Conservation (phyloP, 2,113 vertebrate genomes). For the Oncorhynchus clarkii region DNA sequence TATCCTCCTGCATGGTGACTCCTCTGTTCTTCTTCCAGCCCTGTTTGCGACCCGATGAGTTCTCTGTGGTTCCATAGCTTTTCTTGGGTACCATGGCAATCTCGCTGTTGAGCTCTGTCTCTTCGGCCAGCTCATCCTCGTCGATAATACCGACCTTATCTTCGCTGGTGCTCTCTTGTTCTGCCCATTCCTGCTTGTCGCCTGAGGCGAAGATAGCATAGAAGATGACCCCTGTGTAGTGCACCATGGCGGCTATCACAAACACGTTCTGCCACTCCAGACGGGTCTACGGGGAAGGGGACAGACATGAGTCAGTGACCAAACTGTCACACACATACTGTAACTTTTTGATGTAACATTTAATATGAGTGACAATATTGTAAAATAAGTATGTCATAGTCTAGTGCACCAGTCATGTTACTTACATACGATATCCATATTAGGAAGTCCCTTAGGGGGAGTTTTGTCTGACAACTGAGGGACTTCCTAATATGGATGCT, state of each 20-base stretch:
- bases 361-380: background rate
- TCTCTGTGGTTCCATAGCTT: conserved; percentile 84
- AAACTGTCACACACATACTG: conserved; percentile 16
- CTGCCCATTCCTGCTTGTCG: conserved; percentile 96
- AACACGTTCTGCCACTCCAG: conserved; percentile 98
- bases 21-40: conserved; percentile 79
- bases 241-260: conserved; percentile 91
- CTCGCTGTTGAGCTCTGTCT: conserved; percentile 84
- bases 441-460: no score
- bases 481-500: background rate
- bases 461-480: no score
- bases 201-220: conserved; percentile 95
- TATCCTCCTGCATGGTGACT: conserved; percentile 70
- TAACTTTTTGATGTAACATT: conserved; percentile 3
- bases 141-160: conserved; percentile 92
- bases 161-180: conserved; percentile 86
- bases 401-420: background rate
- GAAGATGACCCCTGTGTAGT: conserved; percentile 95
- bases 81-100: conserved; percentile 72
- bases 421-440: background rate
- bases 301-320: conserved; percentile 22
- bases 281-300: conserved; percentile 79
- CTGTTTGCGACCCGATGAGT: conserved; percentile 67
- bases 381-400: background rate
- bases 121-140: conserved; percentile 90